Conservation (phyloP, 2,888 invertebrate genomes). For the Craniophora ligustri region DNA sequence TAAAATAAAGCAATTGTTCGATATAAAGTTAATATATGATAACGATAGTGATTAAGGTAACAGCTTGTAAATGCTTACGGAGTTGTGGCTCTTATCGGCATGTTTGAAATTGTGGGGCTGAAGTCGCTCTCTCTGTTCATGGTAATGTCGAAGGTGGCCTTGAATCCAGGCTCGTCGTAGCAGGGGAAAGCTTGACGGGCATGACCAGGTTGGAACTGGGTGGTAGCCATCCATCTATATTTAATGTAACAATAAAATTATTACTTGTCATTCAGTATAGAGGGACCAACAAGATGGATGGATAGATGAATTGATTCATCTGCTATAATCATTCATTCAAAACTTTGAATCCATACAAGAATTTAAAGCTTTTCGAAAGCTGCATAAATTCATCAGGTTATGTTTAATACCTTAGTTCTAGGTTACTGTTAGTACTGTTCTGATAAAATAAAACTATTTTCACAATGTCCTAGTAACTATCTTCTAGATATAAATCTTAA, state of each 20-base stretch:
- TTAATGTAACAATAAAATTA: background rate
- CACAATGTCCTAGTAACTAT: no score
- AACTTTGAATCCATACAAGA: no score
- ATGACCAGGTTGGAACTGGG: conserved; percentile 94
- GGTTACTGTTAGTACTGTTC: no score
- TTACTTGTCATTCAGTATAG: background rate
- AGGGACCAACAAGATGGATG: no score
- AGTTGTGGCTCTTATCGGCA: conserved; percentile 84
- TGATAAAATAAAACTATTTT: no score
- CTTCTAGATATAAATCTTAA: no score
- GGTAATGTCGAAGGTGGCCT: conserved; percentile 92
- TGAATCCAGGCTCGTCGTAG: conserved; percentile 95
- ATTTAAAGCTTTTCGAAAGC: no score
- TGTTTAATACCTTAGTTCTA: no score
- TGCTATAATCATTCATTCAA: no score
- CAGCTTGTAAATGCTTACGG: conserved; percentile 57
- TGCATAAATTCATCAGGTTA: no score
- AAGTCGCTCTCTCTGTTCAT: conserved; percentile 88
- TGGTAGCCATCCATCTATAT: conserved; percentile 92
- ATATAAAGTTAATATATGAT: background rate
- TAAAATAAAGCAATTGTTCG: background rate
- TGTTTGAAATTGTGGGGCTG: conserved; percentile 90
- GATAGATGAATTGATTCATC: no score
- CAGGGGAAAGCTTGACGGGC: conserved; percentile 95
- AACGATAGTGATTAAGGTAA: background rate